Evolutionary conservation across 2,888 invertebrate genomes (phyloP), one percentile per base, ranked within the genome.

Genomic region (Zygaena filipendulae): DNA sequence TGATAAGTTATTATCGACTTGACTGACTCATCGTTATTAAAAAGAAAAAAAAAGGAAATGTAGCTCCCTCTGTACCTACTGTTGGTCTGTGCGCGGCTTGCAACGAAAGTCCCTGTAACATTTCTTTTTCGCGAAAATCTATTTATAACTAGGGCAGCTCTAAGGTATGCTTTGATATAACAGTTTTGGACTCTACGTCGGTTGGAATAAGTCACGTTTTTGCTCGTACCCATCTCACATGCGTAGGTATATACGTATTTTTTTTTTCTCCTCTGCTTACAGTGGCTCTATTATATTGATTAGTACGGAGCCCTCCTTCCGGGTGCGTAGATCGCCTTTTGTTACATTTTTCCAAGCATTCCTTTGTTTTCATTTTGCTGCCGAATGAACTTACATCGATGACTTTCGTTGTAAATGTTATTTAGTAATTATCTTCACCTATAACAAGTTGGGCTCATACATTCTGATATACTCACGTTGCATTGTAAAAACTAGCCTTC

Each of bases 111-210:
- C 77, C 70, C 74, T 72, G 77, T 71, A 75, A 77, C 77, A 71
- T 79, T 79, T 79, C 77, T 79, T 79, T 77, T 77, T 75, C 77
- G 79, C 74, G 75, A 75, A 79, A 79, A 79, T 79, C 77, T 79
- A 79, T 79, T 79, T 79, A 79, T 79, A 79, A 79, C 72, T 77
- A 77, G 77, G 74, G 70, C 75, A 68, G 60, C 56, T 60, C 59
- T 60, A 61, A 49, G 50, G 48, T 50, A 39, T 47, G 43, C 34
- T 36, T 24, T 36, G 38, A 30, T 24, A 39, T 39, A 37, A 35
- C 35, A 32, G 37, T 49, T 50, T 43, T 51, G 34, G 38, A 49
- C 58, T 42, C 48, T 59, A 48, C n/a, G n/a, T n/a, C n/a, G n/a
- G n/a, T n/a, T n/a, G n/a, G n/a, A n/a, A n/a, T n/a, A n/a, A n/a